These are phyloP conservation scores for Ceyx margarethae DNA, from an alignment of 2,113 vertebrate species.

Conservation along the genomic window DNA sequence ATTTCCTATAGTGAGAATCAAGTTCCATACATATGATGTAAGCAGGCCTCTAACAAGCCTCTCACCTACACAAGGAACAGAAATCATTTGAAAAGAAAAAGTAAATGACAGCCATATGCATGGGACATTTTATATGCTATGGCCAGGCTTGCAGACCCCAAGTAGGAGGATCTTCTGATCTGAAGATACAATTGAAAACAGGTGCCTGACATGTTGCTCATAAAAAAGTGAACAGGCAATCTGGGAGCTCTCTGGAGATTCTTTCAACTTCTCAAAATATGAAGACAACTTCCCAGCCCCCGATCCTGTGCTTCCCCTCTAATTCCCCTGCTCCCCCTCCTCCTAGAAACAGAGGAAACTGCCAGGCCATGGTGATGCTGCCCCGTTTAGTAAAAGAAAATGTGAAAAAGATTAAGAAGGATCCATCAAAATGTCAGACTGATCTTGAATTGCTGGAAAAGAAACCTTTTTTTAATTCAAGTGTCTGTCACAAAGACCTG, in stretches of 20 bases:
- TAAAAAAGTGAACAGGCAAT: constrained; percentile 71
- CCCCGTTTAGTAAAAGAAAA: constrained; percentile 49
- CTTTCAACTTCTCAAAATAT: constrained; percentile 71
- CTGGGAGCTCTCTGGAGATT: constrained; percentile 67
- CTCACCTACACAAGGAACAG: constrained; percentile 65
- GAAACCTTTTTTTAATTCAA: neutral
- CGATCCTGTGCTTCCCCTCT: neutral
- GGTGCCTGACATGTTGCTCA: constrained; percentile 55
- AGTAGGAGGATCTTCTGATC: constrained; percentile 69
- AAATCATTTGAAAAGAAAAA: constrained; percentile 74
- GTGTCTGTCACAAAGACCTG: neutral
- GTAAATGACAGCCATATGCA: constrained; percentile 72
- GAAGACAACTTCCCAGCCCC: constrained; percentile 58
- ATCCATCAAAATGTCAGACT: constrained; percentile 55
- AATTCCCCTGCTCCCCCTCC: neutral
- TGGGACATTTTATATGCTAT: constrained; percentile 47
- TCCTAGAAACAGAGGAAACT: constrained; percentile 28
- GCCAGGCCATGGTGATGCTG: constrained; percentile 24
- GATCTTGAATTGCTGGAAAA: constrained; percentile 20
- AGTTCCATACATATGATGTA: constrained; percentile 77
- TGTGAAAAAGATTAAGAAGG: constrained; percentile 67
- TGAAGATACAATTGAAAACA: constrained; percentile 79
- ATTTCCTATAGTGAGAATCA: constrained; percentile 67
- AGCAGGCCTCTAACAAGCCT: constrained; percentile 63
- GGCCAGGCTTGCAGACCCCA: constrained; percentile 31